Evolutionary conservation across 2,113 vertebrate genomes (phyloP).

Genomic region (Dipodomys merriami): DNA sequence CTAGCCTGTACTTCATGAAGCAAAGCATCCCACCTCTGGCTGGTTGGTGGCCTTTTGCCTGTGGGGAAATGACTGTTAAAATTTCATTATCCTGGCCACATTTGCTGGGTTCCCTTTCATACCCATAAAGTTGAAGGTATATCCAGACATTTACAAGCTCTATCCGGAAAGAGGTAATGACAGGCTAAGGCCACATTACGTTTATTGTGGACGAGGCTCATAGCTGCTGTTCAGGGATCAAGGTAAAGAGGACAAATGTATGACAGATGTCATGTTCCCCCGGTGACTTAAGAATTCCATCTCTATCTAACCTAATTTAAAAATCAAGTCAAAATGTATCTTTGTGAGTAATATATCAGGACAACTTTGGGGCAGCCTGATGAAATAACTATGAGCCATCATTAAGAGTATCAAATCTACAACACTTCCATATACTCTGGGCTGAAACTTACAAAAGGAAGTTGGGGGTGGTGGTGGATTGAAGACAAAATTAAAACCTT

Average conservation of each 20-base stretch:
- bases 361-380: conserved; percentile 68
- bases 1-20: conserved; percentile 65
- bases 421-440: background rate
- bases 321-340: conserved; percentile 73
- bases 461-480: background rate
- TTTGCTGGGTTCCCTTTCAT: conserved; percentile 80
- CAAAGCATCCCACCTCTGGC: conserved; percentile 69
- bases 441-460: background rate
- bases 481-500: background rate
- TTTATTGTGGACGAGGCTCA: conserved; percentile 73
- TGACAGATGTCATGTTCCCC: conserved; percentile 77
- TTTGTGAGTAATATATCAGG: conserved; percentile 62
- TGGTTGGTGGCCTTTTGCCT: conserved; percentile 70
- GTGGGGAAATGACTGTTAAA: conserved; percentile 79
- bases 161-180: conserved; percentile 76
- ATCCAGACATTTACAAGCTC: conserved; percentile 80
- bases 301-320: conserved; percentile 79
- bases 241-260: conserved; percentile 68
- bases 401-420: conserved; percentile 67
- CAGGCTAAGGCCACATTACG: conserved; percentile 48
- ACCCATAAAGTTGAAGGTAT: conserved; percentile 78
- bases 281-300: conserved; percentile 75
- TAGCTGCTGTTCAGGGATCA: conserved; percentile 78
- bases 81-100: conserved; percentile 80
- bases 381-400: conserved; percentile 59